Evolutionary conservation across 2,888 invertebrate species (phyloP), one percentile per base, ranked within the genome.

Genomic region (Cabera pusaria): DNA sequence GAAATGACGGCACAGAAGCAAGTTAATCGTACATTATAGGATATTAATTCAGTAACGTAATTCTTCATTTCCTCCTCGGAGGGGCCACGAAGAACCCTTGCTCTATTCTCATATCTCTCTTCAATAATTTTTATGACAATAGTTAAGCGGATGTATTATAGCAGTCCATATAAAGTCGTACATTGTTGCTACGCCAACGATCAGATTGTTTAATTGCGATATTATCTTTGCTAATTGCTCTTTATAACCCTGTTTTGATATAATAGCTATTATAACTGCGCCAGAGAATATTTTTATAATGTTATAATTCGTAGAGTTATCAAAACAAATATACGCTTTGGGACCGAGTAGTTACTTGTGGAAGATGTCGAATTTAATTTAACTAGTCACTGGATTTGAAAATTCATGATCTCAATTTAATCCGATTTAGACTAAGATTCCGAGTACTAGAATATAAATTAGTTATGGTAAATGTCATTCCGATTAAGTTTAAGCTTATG

Each of bases 121-220:
- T 26, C 19, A 19, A 44, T 36, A 24, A 32, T 23, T 24, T 34
- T 39, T 36, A 34, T 42, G 10, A 32, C 38, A 36, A 18, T 28
- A 9, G 14, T 35, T 29, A n/a, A n/a, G 27, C 26, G 14, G 14
- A 2, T 14, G 14, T 40, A 18, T 12, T 6, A 29, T 20, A 24
- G 17, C 24, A 28, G 32, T 31, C 24, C 14, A 22, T 18, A 32
- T 18, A 8, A 7, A 16, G 8, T n/a, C 7, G 19, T 10, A 31
- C 38, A 42, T 36, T 42, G 39, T 39, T 33, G 24, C 34, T 22
- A 31, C 19, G 48, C 33, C 44, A 34, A 49, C 52, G 25, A 35
- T 44, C 36, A 49, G 51, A 44, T 45, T 27, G 34, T 54, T 50
- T 53, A 42, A 57, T 59, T 45, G 31, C 44, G 39, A 49, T 50